These are phyloP conservation scores for Adelges cooleyi DNA, from an alignment of 1,140 invertebrate species.

Conservation along the genomic window DNA sequence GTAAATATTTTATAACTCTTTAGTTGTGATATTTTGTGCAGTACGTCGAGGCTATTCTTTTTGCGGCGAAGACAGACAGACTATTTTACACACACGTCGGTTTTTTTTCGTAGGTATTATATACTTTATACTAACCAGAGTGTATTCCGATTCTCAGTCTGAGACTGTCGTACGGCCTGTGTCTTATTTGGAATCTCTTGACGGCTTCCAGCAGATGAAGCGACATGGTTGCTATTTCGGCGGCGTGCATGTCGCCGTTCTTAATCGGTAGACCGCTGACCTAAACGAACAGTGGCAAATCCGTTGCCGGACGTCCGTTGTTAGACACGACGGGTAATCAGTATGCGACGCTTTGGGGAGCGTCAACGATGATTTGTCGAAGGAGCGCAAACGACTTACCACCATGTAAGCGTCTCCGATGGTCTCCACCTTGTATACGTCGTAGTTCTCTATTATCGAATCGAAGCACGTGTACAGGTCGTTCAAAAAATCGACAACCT, in stretches of 20 bases:
- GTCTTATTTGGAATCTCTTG: conserved; percentile 73
- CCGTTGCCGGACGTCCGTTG: not conserved
- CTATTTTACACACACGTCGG: no score
- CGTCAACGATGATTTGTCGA: not conserved
- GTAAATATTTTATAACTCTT: no score
- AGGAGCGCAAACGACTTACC: conserved; percentile 42
- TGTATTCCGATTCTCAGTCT: conserved; percentile 85
- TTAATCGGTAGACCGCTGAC: conserved; percentile 71
- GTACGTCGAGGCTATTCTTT: no score
- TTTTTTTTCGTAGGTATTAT: no score
- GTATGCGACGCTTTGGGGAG: not conserved
- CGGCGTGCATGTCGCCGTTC: conserved; percentile 70
- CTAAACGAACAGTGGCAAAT: conserved; percentile 36
- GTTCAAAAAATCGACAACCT: conserved; percentile 84
- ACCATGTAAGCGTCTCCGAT: conserved; percentile 87
- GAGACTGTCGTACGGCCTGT: conserved; percentile 70
- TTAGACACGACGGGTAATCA: not conserved
- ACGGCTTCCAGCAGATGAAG: conserved; percentile 70
- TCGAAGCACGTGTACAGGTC: conserved; percentile 90
- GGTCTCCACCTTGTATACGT: conserved; percentile 89
- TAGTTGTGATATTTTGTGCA: no score
- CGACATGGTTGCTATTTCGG: conserved; percentile 88
- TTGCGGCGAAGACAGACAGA: no score
- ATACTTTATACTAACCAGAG: conserved; percentile 49
- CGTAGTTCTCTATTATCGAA: conserved; percentile 78